Conservation (phyloP, 2,888 invertebrate species). For the Hedychridium roseum region DNA sequence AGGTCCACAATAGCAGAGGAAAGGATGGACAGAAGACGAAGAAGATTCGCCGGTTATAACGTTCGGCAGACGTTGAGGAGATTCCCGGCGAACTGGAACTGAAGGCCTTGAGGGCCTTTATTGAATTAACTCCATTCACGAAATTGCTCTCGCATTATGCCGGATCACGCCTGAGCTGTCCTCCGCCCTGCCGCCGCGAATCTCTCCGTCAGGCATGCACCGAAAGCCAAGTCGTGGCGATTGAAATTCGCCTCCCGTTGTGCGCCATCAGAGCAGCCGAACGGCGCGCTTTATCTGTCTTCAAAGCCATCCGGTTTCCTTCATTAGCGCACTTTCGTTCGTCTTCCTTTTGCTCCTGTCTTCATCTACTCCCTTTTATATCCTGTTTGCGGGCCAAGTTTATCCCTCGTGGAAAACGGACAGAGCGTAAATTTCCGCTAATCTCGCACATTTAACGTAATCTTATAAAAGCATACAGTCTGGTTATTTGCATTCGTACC, state of each 20-base stretch:
- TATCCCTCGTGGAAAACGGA: too few species aligned
- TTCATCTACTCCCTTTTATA: too few species aligned
- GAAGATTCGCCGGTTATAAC: constrained; percentile 15
- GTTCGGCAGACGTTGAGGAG: constrained; percentile 11
- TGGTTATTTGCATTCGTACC: too few species aligned
- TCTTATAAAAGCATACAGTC: too few species aligned
- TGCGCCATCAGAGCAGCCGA: not conserved
- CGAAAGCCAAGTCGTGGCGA: constrained; percentile 27
- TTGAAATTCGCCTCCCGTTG: constrained; percentile 36
- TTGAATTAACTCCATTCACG: constrained; percentile 53
- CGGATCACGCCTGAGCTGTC: constrained; percentile 47
- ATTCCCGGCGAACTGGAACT: constrained; percentile 23
- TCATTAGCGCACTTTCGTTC: constrained; percentile 4
- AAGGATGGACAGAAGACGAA: constrained; percentile 21
- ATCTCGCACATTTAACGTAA: too few species aligned
- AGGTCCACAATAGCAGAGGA: too few species aligned
- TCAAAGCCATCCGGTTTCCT: constrained; percentile 11
- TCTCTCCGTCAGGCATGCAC: constrained; percentile 30
- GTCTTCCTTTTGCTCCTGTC: constrained; percentile 8
- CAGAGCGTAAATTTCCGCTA: too few species aligned
- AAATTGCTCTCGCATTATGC: constrained; percentile 54
- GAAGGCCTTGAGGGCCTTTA: constrained; percentile 45
- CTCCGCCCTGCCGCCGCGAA: constrained; percentile 24
- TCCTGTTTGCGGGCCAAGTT: too few species aligned
- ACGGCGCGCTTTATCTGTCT: constrained; percentile 11